Evolutionary conservation across 1,140 invertebrate species (phyloP).

Genomic region (Archivesica marissinica): DNA sequence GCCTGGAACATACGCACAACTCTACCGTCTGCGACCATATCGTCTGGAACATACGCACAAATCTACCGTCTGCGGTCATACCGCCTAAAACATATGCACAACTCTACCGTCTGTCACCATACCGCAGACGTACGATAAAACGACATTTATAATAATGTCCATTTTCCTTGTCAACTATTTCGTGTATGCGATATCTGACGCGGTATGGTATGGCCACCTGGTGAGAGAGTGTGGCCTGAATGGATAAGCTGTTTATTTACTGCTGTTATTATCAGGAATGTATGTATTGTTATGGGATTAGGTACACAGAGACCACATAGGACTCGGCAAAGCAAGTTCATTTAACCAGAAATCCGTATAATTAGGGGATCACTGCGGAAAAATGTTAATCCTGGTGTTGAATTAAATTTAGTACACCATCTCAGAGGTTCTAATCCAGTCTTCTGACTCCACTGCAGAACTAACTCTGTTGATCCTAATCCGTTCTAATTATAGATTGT

Average conservation of each 20-base stretch:
- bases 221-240: conserved; percentile 16
- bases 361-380: conserved; percentile 44
- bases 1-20: no score
- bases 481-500: conserved; percentile 23
- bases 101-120: no score
- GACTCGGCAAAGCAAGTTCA: conserved; percentile 21
- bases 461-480: conserved; percentile 6
- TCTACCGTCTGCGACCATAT: no score
- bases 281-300: conserved; percentile 7
- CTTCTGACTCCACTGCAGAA: conserved; percentile 36
- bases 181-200: no score
- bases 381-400: conserved; percentile 48
- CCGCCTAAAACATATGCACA: no score
- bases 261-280: conserved; percentile 37
- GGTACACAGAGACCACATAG: background rate
- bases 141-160: no score
- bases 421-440: background rate
- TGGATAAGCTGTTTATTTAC: conserved; percentile 32
- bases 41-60: no score
- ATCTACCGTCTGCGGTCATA: no score
- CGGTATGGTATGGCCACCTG: conserved; percentile 1
- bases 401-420: conserved; percentile 34
- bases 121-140: no score
- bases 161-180: no score
- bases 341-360: conserved; percentile 37